A percentile compares a stretch with the other conserved stretches of the same genome.
These are phyloP conservation scores for Morone saxatilis DNA, from an alignment of 2,113 vertebrate genomes.

Conservation along the genomic window DNA sequence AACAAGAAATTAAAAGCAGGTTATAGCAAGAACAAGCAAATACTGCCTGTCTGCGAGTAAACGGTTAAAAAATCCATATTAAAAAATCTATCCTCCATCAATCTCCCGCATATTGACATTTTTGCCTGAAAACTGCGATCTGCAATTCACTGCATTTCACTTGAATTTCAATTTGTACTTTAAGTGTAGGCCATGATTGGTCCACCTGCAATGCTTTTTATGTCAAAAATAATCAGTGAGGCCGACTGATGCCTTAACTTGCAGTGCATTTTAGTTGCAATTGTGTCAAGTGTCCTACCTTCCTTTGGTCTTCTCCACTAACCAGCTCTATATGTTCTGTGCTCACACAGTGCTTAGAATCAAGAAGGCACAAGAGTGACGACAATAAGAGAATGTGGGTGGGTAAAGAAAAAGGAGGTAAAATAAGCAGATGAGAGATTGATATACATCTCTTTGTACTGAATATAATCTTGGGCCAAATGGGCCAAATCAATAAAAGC, in stretches of 20 bases:
- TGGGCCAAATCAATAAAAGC: constrained; percentile 32
- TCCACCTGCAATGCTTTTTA: background rate
- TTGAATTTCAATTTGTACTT: background rate
- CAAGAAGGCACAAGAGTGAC: background rate
- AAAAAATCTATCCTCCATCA: background rate
- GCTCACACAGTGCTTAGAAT: background rate
- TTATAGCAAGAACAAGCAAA: constrained; percentile 26
- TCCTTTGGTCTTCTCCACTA: background rate
- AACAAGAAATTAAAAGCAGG: constrained; percentile 9
- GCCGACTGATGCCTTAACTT: background rate
- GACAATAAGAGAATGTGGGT: constrained; percentile 1
- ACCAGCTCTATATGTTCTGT: background rate
- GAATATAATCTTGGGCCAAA: constrained; percentile 34
- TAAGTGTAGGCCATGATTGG: background rate
- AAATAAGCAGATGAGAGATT: constrained; percentile 15
- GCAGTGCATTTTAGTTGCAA: background rate
- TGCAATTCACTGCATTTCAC: background rate
- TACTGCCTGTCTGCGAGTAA: constrained; percentile 18
- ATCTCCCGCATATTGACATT: background rate
- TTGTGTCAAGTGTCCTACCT: background rate
- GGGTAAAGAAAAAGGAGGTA: background rate
- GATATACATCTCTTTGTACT: constrained; percentile 17
- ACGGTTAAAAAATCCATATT: constrained; percentile 24
- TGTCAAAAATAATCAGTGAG: background rate
- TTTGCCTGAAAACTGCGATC: constrained; percentile 3